Base-by-base conservation (phyloP, 53 echinoderm and acorn worm species). In the Echinarachnius parma region DNA sequence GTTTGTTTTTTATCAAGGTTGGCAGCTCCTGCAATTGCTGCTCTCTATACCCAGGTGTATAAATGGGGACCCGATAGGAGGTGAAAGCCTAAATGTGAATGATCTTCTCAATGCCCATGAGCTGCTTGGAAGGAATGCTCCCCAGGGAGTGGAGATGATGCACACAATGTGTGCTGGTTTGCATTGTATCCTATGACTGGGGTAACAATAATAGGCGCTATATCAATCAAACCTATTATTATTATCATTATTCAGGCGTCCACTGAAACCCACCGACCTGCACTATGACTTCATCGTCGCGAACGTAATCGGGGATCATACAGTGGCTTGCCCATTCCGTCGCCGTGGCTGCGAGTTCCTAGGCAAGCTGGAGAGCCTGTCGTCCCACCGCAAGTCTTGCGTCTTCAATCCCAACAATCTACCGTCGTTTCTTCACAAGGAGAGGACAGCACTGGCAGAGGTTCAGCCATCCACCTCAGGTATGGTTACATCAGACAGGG, bases 251-350 rank as follows among this genome's bases (percentile, higher is more conserved):
- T 53, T 16, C 62, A 89, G 89, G 44, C 53, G 76, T 24, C 89
- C 89, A 3, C 49, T 89, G 30, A 75, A 79, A 54, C 61, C 3
- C 1, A 29, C 57, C 47, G 84, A 89, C 35, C 71, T 89, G 2
- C 89, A 89, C 29, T 74, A 64, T 69, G 89, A 89, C 44, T 84
- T 89, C 64, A 89, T 89, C 31, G 60, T 89, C 3, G 84, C 89
- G 36, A 89, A 89, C 37, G 80, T 89, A 54, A 89, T 89, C 16
- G 89, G 89, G 3, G 89, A 89, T 46, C 89, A 89, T 24, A 84
- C 80, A 26, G 89, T 89, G 30, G 89, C 89, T 4, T 89, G 89
- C 42, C 79, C 84, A 0, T 89, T 64, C 67, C 48, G 84, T 20
- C 62, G 46, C 10, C 31, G 44, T 29, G 89, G 89, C 21, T 89